Base-by-base conservation (phyloP, 2,888 invertebrate species). In the Cephus nigrinus region DNA sequence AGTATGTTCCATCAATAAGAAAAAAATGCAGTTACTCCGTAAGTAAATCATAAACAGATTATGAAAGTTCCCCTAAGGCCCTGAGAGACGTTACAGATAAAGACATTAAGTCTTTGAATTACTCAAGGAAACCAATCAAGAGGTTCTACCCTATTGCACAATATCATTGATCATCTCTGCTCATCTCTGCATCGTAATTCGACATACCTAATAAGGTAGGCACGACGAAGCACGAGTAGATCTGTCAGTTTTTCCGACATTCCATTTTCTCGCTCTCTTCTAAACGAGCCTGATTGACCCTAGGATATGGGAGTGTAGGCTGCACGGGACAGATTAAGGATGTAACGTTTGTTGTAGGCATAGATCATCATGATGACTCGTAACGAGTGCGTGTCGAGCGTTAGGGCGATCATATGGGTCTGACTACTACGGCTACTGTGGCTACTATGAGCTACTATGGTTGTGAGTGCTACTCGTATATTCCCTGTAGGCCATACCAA, bases 321-420 rank as follows among this genome's bases (percentile, higher is more conserved):
- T 55, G 55, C 55, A 55, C 55, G 83, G 83, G 79, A 83, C 81
- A 84, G 85, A 86, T 85, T 85, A 86, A 87, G 87, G 86, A 88
- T 88, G 83, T 86, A 87, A 83, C 85, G 82, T 86, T 88, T 86
- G 86, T 88, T 88, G 85, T 84, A 86, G 85, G 85, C 87, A 88
- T 88, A 88, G 85, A 88, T 88, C 86, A 87, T 84, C 82, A 85
- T 88, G 87, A 88, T 86, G 86, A 86, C 83, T 83, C 83, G 83
- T 86, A 88, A 89, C 86, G 83, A 88, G 86, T 87, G 81, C 84
- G 87, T 86, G 88, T 86, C 84, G 84, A 82, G 82, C 83, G 83
- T 81, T 87, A 86, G 88, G 86, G 87, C 83, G 86, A 88, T 87
- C 86, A 86, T 87, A 83, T 84, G 85, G 86, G 85, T 84, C 84